These are phyloP conservation scores for Caenorhabditis drosophilae DNA, from an alignment of 2,888 invertebrate species.

Conservation along the genomic window DNA sequence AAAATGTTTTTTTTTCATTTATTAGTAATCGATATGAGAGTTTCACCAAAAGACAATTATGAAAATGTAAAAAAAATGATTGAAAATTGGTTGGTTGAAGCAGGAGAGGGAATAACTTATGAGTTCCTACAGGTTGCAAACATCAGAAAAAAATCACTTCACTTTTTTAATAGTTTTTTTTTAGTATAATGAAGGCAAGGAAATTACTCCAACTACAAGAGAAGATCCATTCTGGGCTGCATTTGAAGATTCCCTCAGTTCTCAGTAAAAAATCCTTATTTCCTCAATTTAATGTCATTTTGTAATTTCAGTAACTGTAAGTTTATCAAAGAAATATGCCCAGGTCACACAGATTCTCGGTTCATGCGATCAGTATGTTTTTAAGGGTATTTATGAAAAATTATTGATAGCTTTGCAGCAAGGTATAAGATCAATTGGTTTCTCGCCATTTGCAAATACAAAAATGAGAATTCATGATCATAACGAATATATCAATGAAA, in stretches of 20 bases:
- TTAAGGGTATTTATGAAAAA: no score
- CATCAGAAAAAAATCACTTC: no score
- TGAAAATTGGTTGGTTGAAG: constrained; percentile 55
- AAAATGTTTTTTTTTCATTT: not conserved
- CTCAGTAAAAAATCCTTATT: no score
- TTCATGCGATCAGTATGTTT: constrained; percentile 77
- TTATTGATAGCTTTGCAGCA: constrained; percentile 16
- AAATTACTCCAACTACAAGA: constrained; percentile 60
- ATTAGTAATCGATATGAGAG: constrained; percentile 59
- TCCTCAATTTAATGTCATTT: no score
- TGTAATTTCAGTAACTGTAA: constrained; percentile 75
- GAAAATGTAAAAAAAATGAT: constrained; percentile 53
- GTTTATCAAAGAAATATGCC: constrained; percentile 80
- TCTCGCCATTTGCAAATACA: constrained; percentile 87
- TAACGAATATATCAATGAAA: constrained; percentile 83
- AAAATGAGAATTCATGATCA: constrained; percentile 87
- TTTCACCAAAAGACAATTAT: constrained; percentile 66
- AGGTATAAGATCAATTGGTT: constrained; percentile 83
- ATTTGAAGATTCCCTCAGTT: constrained; percentile 69
- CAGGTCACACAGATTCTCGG: constrained; percentile 88
- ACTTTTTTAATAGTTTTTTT: no score
- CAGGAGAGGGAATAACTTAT: constrained; percentile 58
- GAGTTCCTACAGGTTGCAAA: constrained; percentile 62
- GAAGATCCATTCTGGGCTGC: constrained; percentile 72
- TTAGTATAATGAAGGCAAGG: constrained; percentile 49